Conservation (phyloP, 1,140 invertebrate species). For the Trigoniulus corallinus region DNA sequence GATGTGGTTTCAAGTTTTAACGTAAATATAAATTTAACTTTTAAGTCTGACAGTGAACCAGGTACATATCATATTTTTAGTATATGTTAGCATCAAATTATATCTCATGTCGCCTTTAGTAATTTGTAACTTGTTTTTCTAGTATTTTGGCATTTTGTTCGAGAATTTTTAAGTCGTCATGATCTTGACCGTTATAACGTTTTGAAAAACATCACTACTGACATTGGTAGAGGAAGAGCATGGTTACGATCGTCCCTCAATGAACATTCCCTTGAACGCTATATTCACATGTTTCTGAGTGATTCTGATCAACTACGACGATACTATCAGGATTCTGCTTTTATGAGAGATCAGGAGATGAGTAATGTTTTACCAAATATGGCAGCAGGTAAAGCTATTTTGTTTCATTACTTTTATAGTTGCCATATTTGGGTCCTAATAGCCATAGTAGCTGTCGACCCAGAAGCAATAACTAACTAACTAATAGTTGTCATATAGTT, state of each 20-base stretch:
- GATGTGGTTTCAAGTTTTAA: not conserved
- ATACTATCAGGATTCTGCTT: conserved; percentile 71
- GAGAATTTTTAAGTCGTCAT: conserved; percentile 55
- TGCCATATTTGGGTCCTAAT: not conserved
- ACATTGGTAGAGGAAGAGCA: conserved; percentile 57
- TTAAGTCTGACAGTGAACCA: conserved; percentile 22
- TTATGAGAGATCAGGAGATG: conserved; percentile 55
- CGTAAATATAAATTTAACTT: too few relatives aligned
- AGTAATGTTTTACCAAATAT: conserved; percentile 56
- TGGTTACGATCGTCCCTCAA: conserved; percentile 74
- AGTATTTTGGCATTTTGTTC: conserved; percentile 27
- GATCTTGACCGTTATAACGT: conserved; percentile 67
- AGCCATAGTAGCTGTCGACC: too few relatives aligned
- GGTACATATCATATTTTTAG: too few relatives aligned
- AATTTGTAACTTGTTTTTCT: conserved; percentile 9
- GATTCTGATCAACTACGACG: conserved; percentile 41
- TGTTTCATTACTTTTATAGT: not conserved
- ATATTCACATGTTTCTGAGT: conserved; percentile 53
- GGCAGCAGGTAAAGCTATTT: conserved; percentile 64
- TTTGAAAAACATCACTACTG: conserved; percentile 61
- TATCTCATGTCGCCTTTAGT: conserved; percentile 6
- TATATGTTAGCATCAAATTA: conserved; percentile 13
- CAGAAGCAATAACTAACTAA: not conserved
- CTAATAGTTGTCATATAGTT: not conserved
- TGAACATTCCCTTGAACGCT: conserved; percentile 72